Percentiles rank a stretch among this genome's conserved stretches.
Conservation (phyloP, 2,888 invertebrate genomes). For the Sphaerophoria taeniata region DNA sequence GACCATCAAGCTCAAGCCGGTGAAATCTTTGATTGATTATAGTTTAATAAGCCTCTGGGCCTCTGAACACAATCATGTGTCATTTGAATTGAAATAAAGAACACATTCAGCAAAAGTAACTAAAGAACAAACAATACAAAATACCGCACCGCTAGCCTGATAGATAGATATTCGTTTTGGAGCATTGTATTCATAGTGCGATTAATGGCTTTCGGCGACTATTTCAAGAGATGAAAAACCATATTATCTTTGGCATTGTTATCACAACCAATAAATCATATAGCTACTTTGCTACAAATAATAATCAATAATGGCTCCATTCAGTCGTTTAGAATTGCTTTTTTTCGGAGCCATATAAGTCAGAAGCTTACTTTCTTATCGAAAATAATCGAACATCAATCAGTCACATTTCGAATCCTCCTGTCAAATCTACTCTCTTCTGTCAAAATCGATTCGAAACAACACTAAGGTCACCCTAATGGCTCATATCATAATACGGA, state of each 20-base stretch:
- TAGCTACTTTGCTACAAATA: conserved; percentile 21
- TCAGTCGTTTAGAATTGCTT: background rate
- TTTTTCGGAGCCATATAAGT: background rate
- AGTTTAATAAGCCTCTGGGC: background rate
- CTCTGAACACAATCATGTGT: conserved; percentile 13
- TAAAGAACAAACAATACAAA: no score
- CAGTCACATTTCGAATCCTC: background rate
- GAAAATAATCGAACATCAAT: no score
- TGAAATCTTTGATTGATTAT: conserved; percentile 54
- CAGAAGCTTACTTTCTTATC: no score
- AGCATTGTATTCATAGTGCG: background rate
- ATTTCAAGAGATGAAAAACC: conserved; percentile 30
- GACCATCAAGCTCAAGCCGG: background rate
- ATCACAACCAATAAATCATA: conserved; percentile 44
- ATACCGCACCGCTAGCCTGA: background rate
- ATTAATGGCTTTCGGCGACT: conserved; percentile 19
- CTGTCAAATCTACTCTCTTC: background rate
- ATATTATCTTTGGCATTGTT: conserved; percentile 36
- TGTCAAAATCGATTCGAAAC: no score
- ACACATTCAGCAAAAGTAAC: background rate
- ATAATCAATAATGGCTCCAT: background rate
- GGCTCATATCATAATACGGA: background rate
- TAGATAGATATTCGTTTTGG: background rate
- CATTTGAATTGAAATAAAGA: background rate
- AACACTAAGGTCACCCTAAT: no score